phyloP scores from a whole-genome alignment of 2,113 vertebrate species.

The Sterrhoptilus dennistouni region DNA sequence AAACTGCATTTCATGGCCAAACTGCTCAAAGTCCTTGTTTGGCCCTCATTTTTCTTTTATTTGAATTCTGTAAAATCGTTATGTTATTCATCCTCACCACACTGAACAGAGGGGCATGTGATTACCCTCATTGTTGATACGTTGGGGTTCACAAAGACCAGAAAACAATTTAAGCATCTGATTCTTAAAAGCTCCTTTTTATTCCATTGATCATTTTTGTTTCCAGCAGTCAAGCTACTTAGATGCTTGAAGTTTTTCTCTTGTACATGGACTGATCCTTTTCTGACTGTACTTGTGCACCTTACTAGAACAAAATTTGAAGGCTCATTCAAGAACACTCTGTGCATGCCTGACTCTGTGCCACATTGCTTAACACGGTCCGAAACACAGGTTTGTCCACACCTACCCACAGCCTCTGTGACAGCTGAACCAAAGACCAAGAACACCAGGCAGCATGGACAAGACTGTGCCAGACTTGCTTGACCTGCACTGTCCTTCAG shows the following conservation, averaged over 20 bases:
- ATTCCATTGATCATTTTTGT: not conserved
- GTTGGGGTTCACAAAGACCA: not conserved
- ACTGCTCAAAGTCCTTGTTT: not conserved
- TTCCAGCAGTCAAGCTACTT: not conserved
- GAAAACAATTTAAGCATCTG: not conserved
- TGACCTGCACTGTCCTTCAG: not conserved
- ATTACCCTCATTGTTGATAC: not conserved
- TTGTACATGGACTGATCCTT: not conserved
- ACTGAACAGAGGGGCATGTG: not conserved
- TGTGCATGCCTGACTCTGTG: not conserved
- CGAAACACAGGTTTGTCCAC: not conserved
- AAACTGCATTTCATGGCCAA: not conserved
- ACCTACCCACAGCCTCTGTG: not conserved
- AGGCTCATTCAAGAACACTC: not conserved
- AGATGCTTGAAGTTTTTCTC: not conserved
- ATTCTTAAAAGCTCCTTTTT: not conserved
- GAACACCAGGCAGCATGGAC: not conserved
- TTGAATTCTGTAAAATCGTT: not conserved
- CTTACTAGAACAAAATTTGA: not conserved
- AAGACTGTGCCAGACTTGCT: not conserved
- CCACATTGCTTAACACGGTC: accelerated
- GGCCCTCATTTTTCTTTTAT: not conserved
- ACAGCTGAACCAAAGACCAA: not conserved
- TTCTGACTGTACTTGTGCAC: not conserved
- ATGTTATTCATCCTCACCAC: not conserved